A percentile compares a stretch with the other conserved stretches of the same genome.
Evolutionary conservation across 1,140 invertebrate species (phyloP).

Genomic region (Ditylenchus dipsaci): DNA sequence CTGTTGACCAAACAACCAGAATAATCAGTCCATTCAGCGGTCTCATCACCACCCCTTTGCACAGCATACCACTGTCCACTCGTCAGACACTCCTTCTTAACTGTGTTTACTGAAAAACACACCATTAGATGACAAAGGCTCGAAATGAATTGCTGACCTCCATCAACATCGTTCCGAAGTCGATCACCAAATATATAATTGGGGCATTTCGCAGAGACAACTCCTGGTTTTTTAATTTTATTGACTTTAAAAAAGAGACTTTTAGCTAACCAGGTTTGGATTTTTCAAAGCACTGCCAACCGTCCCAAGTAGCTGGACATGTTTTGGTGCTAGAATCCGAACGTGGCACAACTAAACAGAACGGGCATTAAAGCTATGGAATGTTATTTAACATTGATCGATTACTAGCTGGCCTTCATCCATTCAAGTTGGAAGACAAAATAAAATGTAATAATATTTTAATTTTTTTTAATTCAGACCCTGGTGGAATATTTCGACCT

Average conservation of each 20-base stretch:
- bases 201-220: slow-evolving; percentile 21
- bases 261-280: slow-evolving; percentile 4
- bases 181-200: slow-evolving; percentile 27
- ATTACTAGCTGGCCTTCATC: too few relatives aligned
- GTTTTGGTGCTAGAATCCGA: neutral
- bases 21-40: slow-evolving; percentile 18
- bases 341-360: neutral
- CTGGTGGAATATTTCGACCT: too few relatives aligned
- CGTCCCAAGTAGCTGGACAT: slow-evolving; percentile 43
- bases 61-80: slow-evolving; percentile 13
- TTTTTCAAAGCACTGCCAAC: slow-evolving; percentile 33
- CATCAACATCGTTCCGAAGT: slow-evolving; percentile 25
- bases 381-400: too few relatives aligned
- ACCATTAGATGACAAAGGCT: neutral
- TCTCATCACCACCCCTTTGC: neutral
- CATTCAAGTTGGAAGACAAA: too few relatives aligned
- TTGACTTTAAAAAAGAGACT: too few relatives aligned
- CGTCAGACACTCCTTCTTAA: slow-evolving; percentile 12
- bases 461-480: too few relatives aligned
- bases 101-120: slow-evolving; percentile 7
- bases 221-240: neutral
- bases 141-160: neutral
- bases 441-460: too few relatives aligned
- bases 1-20: slow-evolving; percentile 10
- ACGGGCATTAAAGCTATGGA: too few relatives aligned